These are phyloP conservation scores for Poeciliopsis infans DNA, from an alignment of 2,797 vertebrate species.

Conservation along the genomic window DNA sequence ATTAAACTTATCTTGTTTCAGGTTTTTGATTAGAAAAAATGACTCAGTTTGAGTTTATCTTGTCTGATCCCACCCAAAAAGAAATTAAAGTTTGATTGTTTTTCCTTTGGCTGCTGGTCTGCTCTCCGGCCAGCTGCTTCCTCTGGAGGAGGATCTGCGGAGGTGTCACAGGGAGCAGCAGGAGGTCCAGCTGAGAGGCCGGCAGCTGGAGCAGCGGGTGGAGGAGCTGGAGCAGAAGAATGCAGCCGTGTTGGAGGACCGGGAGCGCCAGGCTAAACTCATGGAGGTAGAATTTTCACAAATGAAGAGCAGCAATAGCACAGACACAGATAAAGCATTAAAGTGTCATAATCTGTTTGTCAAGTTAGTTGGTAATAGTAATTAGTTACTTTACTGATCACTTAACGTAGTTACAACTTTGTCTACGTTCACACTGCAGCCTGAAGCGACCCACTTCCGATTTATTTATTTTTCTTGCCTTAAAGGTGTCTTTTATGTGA, in stretches of 20 bases:
- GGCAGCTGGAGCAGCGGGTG: constrained; percentile 87
- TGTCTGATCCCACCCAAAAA: not conserved
- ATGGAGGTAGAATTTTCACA: constrained; percentile 85
- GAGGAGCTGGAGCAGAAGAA: constrained; percentile 89
- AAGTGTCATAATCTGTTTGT: not conserved
- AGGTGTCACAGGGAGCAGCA: constrained; percentile 86
- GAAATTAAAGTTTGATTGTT: not conserved
- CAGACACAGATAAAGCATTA: not conserved
- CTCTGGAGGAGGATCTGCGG: constrained; percentile 88
- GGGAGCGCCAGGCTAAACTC: constrained; percentile 86
- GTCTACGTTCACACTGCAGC: too few relatives aligned
- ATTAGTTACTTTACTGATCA: too few relatives aligned
- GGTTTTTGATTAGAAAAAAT: not conserved
- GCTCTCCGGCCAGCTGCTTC: constrained; percentile 80
- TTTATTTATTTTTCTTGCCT: too few relatives aligned
- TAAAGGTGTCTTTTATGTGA: too few relatives aligned
- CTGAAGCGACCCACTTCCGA: too few relatives aligned
- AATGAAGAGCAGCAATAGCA: not conserved
- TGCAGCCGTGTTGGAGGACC: constrained; percentile 82
- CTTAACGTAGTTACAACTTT: too few relatives aligned
- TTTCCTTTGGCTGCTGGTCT: constrained; percentile 10
- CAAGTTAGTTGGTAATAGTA: too few relatives aligned
- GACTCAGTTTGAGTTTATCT: not conserved
- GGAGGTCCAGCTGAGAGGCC: constrained; percentile 85
- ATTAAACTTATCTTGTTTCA: not conserved